These are phyloP conservation scores for Dunckerocampus dactyliophorus DNA, from an alignment of 2,113 vertebrate genomes.

Conservation along the genomic window DNA sequence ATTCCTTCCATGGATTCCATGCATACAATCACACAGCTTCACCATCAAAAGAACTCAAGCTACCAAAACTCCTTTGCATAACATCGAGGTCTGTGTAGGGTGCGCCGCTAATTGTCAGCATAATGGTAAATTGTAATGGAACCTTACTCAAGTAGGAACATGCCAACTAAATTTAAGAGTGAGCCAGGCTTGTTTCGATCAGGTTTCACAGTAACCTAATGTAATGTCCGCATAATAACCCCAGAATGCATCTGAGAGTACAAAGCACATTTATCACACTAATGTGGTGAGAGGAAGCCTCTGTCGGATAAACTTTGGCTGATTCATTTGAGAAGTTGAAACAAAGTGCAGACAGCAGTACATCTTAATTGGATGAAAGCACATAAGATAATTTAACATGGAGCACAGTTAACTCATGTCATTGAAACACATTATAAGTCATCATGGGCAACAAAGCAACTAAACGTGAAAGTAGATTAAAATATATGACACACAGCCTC, in stretches of 20 bases:
- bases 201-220: background rate
- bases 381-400: background rate
- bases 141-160: background rate
- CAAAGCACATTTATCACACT: slow-evolving; percentile 1
- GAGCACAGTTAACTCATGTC: too few relatives aligned
- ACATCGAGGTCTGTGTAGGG: background rate
- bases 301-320: slow-evolving; percentile 1
- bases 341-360: background rate
- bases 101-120: background rate
- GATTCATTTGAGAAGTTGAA: background rate
- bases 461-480: too few relatives aligned
- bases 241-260: background rate
- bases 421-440: too few relatives aligned
- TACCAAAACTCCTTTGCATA: background rate
- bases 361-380: background rate
- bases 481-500: too few relatives aligned
- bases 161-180: background rate
- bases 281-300: slow-evolving; percentile 1
- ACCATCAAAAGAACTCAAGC: background rate
- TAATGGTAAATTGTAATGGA: background rate
- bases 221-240: background rate
- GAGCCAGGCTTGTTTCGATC: background rate
- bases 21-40: background rate
- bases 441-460: too few relatives aligned
- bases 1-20: background rate